Evolutionary conservation across 2,888 invertebrate genomes (phyloP), one percentile per base, ranked within the genome.

Genomic region (Drosophila subquinaria): DNA sequence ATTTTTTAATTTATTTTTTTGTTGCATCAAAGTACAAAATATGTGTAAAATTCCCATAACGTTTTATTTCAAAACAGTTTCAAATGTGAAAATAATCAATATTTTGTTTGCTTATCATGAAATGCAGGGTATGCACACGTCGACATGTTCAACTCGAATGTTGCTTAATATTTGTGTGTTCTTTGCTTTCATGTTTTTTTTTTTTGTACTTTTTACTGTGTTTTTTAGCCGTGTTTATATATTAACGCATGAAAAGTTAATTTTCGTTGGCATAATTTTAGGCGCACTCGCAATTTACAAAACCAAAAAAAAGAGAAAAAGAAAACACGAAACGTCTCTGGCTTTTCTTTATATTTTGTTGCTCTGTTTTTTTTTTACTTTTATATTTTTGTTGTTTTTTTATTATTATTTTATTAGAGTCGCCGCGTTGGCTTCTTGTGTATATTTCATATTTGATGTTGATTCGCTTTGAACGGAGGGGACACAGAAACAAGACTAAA

Each of bases 371-470:
- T 27, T 51, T 23, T 17, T 57, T 70, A n/a, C 64, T 67, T 45
- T 38, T 35, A 15, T 38, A 3, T 48, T 52, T 23, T 23, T 23
- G 23, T 23, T 23, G n/a, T 35, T 52, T 60, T 51, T 40, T 35
- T 85, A 78, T 76, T 85, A 73, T 76, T 82, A 82, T 85, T 85
- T 82, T 82, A 82, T 82, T 74, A 75, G 45, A 77, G 80, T 59
- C 73, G 60, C 60, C 59, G 73, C 60, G 73, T 76, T 83, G 66
- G 72, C 75, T 75, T 82, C 5, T 27, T 30, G 80, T 78, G 73
- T 82, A 81, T 82, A 71, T 82, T 85, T 82, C 69, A 86, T 86
- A 81, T 73, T 79, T 79, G 72, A 81, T 80, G 79, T 71, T 79
- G 81, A 76, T 76, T 73, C 43, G 51, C 73, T 76, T 76, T 72